A percentile compares a stretch with the other conserved stretches of the same genome.
Evolutionary conservation across 37 sponge, comb jelly and placozoan species (phyloP).

Genomic region (Axinella damicornis): DNA sequence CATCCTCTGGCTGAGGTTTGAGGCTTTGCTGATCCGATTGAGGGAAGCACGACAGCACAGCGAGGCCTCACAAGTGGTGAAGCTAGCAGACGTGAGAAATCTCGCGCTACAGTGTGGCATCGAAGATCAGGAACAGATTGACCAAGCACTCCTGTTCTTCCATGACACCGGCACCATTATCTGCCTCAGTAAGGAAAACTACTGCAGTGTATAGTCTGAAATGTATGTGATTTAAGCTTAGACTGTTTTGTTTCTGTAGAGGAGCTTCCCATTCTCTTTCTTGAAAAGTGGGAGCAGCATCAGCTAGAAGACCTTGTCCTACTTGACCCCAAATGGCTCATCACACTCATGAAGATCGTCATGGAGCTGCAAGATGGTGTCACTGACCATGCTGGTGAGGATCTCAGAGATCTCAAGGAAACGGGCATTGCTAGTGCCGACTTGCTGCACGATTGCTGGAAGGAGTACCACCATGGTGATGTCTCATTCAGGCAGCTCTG

Average conservation of each 20-base stretch:
- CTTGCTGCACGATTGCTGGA: slow-evolving; percentile 33
- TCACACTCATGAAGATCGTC: slow-evolving; percentile 59
- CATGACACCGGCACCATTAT: slow-evolving; percentile 52
- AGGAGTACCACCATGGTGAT: slow-evolving; percentile 2
- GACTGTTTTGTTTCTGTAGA: too few relatives aligned
- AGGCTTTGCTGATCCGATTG: not conserved
- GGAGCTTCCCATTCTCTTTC: slow-evolving; percentile 23
- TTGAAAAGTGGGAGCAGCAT: slow-evolving; percentile 32
- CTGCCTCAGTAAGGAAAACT: too few relatives aligned
- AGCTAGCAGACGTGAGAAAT: not conserved
- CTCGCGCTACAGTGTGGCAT: not conserved
- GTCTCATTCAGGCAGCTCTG: slow-evolving; percentile 30
- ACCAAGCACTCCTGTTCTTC: slow-evolving; percentile 41
- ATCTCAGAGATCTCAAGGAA: not conserved
- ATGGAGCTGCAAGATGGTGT: slow-evolving; percentile 15
- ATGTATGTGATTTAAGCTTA: too few relatives aligned
- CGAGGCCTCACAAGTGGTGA: not conserved
- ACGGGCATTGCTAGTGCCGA: slow-evolving; percentile 5
- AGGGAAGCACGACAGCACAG: too few relatives aligned
- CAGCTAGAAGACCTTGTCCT: slow-evolving; percentile 38
- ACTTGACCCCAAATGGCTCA: slow-evolving; percentile 52
- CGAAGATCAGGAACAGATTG: not conserved
- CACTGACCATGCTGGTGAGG: not conserved
- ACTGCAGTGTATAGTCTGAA: too few relatives aligned
- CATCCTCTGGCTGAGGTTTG: slow-evolving; percentile 45